Percentiles rank a stretch among this genome's conserved stretches.
These are phyloP conservation scores for Perca schrenkii DNA, from an alignment of 2,113 vertebrate genomes.

Conservation along the genomic window DNA sequence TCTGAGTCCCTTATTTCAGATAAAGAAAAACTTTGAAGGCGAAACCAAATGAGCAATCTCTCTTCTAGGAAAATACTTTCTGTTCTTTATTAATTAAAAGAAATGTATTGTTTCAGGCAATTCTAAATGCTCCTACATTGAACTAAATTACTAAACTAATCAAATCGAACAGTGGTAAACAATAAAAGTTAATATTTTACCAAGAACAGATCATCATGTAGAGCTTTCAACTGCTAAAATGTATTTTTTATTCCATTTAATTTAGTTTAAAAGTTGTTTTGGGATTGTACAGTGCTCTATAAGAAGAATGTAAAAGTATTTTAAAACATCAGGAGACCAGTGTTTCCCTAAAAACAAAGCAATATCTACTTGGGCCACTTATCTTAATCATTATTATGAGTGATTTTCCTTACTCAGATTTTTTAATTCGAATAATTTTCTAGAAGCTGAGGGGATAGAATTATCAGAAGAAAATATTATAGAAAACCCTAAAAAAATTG, in stretches of 20 bases:
- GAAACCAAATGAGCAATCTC: not conserved
- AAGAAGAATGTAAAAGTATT: not conserved
- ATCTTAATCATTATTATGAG: not conserved
- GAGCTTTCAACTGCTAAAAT: no score
- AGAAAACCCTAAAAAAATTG: not conserved
- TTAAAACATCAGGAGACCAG: not conserved
- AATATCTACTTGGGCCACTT: not conserved
- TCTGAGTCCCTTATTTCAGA: not conserved
- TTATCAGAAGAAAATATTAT: not conserved
- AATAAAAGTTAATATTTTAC: not conserved
- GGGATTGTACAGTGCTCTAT: not conserved
- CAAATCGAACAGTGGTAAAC: not conserved
- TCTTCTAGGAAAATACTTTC: not conserved
- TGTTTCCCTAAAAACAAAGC: not conserved
- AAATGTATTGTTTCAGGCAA: not conserved
- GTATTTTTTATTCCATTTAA: not conserved
- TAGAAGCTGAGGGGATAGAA: not conserved
- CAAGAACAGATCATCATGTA: not conserved
- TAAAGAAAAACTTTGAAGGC: not conserved
- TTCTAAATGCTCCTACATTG: not conserved
- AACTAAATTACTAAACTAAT: not conserved
- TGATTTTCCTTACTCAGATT: not conserved
- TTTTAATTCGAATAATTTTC: not conserved
- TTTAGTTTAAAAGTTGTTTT: not conserved
- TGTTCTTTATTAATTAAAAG: not conserved